phyloP scores from a whole-genome alignment of 2,888 invertebrate species.

The Leptopilina drosophilae region DNA sequence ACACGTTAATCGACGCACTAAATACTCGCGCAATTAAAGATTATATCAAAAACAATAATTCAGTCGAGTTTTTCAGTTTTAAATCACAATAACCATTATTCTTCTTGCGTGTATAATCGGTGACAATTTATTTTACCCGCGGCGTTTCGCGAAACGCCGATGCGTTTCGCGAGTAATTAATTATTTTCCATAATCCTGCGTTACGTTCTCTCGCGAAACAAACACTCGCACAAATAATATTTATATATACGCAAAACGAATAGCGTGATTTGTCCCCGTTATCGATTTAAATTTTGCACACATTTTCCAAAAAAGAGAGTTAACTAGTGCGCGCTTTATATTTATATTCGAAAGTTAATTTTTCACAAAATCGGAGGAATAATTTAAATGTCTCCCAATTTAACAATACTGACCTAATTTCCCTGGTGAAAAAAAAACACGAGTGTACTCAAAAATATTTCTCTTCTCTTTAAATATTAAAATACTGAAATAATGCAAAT shows the following conservation, averaged over 20 bases:
- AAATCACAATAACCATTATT: conserved; percentile 34
- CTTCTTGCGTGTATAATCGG: conserved; percentile 29
- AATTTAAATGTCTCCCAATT: no score
- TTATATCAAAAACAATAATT: neutral
- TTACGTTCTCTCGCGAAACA: conserved; percentile 7
- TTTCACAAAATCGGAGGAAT: no score
- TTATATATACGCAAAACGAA: conserved; percentile 43
- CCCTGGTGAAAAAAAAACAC: no score
- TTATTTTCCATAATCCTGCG: conserved; percentile 53
- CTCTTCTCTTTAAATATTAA: no score
- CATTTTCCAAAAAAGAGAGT: neutral
- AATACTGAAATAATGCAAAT: no score
- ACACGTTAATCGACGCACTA: no score
- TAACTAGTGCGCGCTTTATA: no score
- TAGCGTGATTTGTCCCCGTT: conserved; percentile 56
- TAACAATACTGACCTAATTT: no score
- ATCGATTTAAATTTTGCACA: conserved; percentile 46
- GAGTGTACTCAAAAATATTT: no score
- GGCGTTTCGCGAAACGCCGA: conserved; percentile 31
- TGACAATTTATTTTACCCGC: conserved; percentile 21
- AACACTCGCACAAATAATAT: neutral
- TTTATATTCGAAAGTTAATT: no score
- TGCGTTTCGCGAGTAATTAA: conserved; percentile 49
- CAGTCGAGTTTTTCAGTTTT: conserved; percentile 5
- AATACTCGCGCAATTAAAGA: no score